Conservation (phyloP, 2,888 invertebrate genomes). For the Lacanobia wlatinum region DNA sequence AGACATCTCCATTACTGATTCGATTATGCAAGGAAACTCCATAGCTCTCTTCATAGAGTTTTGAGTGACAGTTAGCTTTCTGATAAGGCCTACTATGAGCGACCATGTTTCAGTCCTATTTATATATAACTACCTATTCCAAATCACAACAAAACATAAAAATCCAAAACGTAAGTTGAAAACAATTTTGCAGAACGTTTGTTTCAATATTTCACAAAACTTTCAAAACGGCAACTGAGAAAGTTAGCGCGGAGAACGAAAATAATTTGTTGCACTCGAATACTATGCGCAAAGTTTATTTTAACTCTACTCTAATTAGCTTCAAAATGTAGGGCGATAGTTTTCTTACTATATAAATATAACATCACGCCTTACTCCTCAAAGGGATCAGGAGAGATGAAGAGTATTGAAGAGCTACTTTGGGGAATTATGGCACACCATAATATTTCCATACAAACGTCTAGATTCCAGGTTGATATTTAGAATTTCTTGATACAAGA, state of each 20-base stretch:
- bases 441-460: no score
- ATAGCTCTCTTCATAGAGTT: no score
- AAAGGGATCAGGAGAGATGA: neutral
- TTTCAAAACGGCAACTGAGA: constrained; percentile 1
- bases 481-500: neutral
- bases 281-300: constrained; percentile 36
- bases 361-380: neutral
- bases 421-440: no score
- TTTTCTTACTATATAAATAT: constrained; percentile 16
- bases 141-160: neutral
- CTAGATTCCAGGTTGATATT: no score
- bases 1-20: no score
- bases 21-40: no score
- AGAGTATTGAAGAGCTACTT: no score
- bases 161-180: neutral
- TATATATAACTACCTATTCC: neutral
- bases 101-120: no score
- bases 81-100: no score
- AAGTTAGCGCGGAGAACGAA: constrained; percentile 6
- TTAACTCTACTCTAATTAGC: constrained; percentile 26
- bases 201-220: constrained; percentile 13
- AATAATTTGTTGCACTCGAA: constrained; percentile 34
- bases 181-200: neutral
- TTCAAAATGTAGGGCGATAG: constrained; percentile 41
- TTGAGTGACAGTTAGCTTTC: no score